A percentile compares a stretch with the other conserved stretches of the same genome.
Conservation (phyloP, 2,113 vertebrate genomes). For the Oncorhynchus gorbuscha region DNA sequence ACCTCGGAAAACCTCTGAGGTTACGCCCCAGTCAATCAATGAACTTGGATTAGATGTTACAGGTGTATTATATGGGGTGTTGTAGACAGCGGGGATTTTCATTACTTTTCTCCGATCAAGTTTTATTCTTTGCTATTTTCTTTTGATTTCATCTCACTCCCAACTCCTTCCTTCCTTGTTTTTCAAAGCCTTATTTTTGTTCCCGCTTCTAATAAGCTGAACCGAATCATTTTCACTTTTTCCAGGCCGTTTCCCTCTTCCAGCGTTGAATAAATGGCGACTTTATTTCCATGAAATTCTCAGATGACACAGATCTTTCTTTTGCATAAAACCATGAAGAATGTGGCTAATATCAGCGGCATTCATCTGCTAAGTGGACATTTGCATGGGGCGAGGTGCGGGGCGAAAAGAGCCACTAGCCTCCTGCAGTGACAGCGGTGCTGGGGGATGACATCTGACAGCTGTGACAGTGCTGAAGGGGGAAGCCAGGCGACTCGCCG, state of each 20-base stretch:
- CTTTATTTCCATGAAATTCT: conserved; percentile 99
- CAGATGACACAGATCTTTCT: conserved; percentile 96
- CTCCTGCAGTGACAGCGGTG: conserved; percentile 96
- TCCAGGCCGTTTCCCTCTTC: conserved; percentile 90
- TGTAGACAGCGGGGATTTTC: conserved; percentile 59
- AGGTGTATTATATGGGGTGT: conserved; percentile 56
- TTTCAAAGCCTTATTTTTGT: conserved; percentile 70
- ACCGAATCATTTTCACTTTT: conserved; percentile 96
- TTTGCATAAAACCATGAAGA: conserved; percentile 99
- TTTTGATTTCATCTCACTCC: conserved; percentile 61
- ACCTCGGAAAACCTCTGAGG: conserved; percentile 47
- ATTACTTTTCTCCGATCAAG: conserved; percentile 60
- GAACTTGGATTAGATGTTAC: conserved; percentile 59
- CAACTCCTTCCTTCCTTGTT: conserved; percentile 70
- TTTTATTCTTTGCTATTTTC: conserved; percentile 43
- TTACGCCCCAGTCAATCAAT: conserved; percentile 64
- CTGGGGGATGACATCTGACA: conserved; percentile 98
- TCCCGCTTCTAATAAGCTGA: conserved; percentile 89
- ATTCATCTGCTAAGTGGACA: conserved; percentile 99
- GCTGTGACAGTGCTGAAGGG: conserved; percentile 95
- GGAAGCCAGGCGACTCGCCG: conserved; percentile 87
- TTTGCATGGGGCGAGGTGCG: conserved; percentile 87
- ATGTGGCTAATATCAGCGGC: conserved; percentile 92
- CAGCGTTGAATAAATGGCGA: conserved; percentile 90
- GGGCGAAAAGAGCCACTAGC: conserved; percentile 77